Evolutionary conservation across 1,140 invertebrate genomes (phyloP).

Genomic region (Polypedilum pembai): DNA sequence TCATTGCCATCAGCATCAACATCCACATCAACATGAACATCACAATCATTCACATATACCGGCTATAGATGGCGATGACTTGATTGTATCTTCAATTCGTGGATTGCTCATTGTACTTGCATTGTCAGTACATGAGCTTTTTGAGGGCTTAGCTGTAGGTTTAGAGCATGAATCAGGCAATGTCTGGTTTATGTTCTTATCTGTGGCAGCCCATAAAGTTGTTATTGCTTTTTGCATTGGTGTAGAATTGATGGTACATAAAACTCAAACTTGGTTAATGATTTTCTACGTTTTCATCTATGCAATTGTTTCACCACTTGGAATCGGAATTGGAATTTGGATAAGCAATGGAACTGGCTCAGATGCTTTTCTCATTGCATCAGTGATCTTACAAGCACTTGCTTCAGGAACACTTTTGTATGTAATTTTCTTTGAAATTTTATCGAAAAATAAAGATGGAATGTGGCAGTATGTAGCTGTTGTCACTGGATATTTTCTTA

Average conservation of each 20-base stretch:
- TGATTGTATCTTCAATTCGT: slow-evolving; percentile 48
- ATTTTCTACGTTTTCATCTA: slow-evolving; percentile 47
- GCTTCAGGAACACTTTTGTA: slow-evolving; percentile 59
- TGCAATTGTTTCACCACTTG: slow-evolving; percentile 48
- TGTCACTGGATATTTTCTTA: slow-evolving; percentile 63
- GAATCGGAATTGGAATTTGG: slow-evolving; percentile 47
- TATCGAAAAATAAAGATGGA: slow-evolving; percentile 56
- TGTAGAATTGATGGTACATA: slow-evolving; percentile 44
- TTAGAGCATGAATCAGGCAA: slow-evolving; percentile 49
- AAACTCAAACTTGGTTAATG: slow-evolving; percentile 37
- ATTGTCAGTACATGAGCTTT: slow-evolving; percentile 65
- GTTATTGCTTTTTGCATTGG: slow-evolving; percentile 52
- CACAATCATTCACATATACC: slow-evolving; percentile 45
- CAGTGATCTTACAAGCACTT: slow-evolving; percentile 49
- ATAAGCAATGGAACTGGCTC: slow-evolving; percentile 34
- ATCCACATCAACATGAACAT: slow-evolving; percentile 42
- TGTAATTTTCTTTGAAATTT: slow-evolving; percentile 61
- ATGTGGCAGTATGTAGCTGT: slow-evolving; percentile 62
- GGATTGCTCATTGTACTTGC: slow-evolving; percentile 59
- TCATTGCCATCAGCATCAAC: slow-evolving; percentile 33
- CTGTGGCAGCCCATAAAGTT: slow-evolving; percentile 53
- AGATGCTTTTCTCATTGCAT: slow-evolving; percentile 33
- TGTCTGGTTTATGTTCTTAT: slow-evolving; percentile 49
- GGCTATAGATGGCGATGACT: slow-evolving; percentile 40
- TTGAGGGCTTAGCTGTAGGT: slow-evolving; percentile 69